These are phyloP conservation scores for Xiphophorus couchianus DNA, from an alignment of 2,113 vertebrate genomes.

Conservation along the genomic window DNA sequence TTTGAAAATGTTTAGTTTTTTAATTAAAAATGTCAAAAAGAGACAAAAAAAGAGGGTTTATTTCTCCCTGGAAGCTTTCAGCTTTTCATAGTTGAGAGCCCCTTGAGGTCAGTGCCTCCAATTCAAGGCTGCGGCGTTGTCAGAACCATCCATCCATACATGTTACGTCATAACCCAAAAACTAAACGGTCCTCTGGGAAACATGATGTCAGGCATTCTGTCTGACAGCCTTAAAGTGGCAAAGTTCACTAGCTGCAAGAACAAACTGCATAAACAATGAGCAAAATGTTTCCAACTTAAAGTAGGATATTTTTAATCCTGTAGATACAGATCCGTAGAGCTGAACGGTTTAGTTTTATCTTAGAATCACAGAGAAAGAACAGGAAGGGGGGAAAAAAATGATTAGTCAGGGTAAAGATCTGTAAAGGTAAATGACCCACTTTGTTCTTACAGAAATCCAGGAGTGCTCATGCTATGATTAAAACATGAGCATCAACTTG, in stretches of 20 bases:
- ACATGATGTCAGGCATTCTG: slow-evolving; percentile 23
- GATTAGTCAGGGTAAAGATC: no score
- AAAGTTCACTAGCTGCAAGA: slow-evolving; percentile 24
- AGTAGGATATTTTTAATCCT: slow-evolving; percentile 17
- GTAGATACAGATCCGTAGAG: background rate
- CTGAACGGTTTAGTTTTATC: slow-evolving; percentile 9
- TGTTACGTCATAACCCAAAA: slow-evolving; percentile 22
- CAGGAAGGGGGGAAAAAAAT: background rate
- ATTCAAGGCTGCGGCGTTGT: slow-evolving; percentile 5
- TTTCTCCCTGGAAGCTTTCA: slow-evolving; percentile 11
- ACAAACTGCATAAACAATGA: slow-evolving; percentile 3
- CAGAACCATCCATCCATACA: slow-evolving; percentile 22
- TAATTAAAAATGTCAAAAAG: background rate
- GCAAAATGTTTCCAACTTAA: slow-evolving; percentile 1
- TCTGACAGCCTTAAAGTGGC: slow-evolving; percentile 23
- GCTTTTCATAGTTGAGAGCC: background rate
- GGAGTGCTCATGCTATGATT: background rate
- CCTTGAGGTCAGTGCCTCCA: slow-evolving; percentile 16
- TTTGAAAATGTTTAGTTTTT: background rate
- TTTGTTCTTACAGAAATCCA: background rate
- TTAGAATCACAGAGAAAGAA: background rate
- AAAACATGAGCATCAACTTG: background rate
- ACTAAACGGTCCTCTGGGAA: slow-evolving; percentile 18
- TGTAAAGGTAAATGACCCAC: background rate
- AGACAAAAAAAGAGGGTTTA: background rate